Evolutionary conservation across 1,140 invertebrate genomes (phyloP).

Genomic region (Sitodiplosis mosellana): DNA sequence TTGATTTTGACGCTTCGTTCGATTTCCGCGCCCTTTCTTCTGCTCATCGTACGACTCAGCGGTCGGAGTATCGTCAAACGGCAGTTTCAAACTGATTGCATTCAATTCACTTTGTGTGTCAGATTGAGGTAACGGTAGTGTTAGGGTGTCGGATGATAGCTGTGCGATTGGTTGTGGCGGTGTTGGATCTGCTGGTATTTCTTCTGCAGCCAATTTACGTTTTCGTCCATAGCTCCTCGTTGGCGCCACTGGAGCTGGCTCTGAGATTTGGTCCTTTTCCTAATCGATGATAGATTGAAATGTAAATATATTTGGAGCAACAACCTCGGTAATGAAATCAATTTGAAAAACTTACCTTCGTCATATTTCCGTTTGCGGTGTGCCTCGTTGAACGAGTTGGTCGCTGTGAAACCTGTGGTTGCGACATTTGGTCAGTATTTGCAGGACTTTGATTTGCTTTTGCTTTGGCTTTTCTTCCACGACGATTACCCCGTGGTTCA

Average conservation of each 20-base stretch:
- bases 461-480: background rate
- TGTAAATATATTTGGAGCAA: background rate
- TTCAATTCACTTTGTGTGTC: too few species aligned
- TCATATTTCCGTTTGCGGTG: background rate
- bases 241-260: background rate
- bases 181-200: background rate
- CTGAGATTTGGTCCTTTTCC: slow-evolving; percentile 4
- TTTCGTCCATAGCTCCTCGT: slow-evolving; percentile 18
- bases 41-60: slow-evolving; percentile 5
- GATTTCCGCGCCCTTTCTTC: slow-evolving; percentile 1
- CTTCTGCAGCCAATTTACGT: slow-evolving; percentile 9
- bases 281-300: background rate
- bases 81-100: too few species aligned
- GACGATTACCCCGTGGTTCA: too few species aligned
- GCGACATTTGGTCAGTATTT: background rate
- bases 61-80: background rate
- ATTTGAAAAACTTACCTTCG: background rate
- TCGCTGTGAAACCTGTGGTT: background rate
- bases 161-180: background rate
- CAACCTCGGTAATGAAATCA: too few species aligned
- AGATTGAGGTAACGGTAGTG: too few species aligned
- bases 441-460: background rate
- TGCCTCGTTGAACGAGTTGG: background rate
- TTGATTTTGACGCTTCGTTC: background rate
- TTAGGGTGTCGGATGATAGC: background rate